Evolutionary conservation across 2,113 vertebrate species (phyloP), one percentile per base, ranked within the genome.

Genomic region (Lophochroa leadbeateri): DNA sequence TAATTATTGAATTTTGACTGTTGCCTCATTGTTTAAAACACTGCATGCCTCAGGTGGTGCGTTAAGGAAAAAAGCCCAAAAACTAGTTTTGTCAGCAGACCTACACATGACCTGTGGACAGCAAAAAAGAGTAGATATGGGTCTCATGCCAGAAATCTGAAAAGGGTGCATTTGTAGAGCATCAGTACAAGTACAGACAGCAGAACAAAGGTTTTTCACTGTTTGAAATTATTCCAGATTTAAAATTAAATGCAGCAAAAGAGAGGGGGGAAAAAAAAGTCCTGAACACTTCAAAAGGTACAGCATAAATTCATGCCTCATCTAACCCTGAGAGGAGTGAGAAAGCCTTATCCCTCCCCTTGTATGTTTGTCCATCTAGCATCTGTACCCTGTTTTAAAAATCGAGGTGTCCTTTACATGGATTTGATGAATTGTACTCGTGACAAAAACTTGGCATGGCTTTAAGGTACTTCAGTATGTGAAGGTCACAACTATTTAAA

Each of bases 401-500:
- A 69, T 64, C 2, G 24, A 95, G 65, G 69, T 79, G 77, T 91
- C 86, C 53, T 97, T 88, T 94, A 78, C 44, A 35, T 35, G 43
- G 64, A 65, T 94, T 80, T 95, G 85, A 88, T 90, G 49, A 87
- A 92, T 77, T 78, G 84, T 90, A 17, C 50, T 94, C 5, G 0
- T 78, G 84, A 95, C 78, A 96, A 96, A 96, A 95, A 80, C 49
- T 92, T 97, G 94, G 90, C 93, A 85, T 43, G 61, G 79, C 44
- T 92, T 94, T 90, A 79, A 79, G 88, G 72, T 81, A 49, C 49
- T 94, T 47, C 13, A 29, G 46, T 69, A 81, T n/a, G 49, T 87
- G 88, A 96, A 97, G 94, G 94, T 97, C 93, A 95, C 71, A 80
- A 69, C 96, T 96, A 95, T 95, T 93, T 96, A 97, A 94, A 96